Evolutionary conservation across 2,888 invertebrate genomes (phyloP), one percentile per base, ranked within the genome.

Genomic region (Zelleria hepariella): DNA sequence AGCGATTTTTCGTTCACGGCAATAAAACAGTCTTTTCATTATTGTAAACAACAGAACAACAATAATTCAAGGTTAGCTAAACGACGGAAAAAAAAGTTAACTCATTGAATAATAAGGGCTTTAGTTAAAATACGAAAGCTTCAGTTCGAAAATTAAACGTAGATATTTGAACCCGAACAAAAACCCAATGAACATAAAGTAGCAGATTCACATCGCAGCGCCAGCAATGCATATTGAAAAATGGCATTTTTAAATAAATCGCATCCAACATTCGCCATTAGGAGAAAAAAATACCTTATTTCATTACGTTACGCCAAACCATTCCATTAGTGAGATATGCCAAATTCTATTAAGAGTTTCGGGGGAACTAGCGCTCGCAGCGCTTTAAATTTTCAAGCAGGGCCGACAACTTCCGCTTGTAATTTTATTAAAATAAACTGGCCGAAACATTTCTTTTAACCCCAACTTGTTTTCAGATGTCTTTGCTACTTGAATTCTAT

Each of bases 241-340:
- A 72, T 69, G 71, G 66, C 70, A 76, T 71, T 78, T 80, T 80
- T 78, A 73, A 80, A 82, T 80, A 80, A 84, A 85, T 82, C 82
- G 77, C 70, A 64, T 64, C 68, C 25, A 71, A 75, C 76, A 75
- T 74, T 74, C 73, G 69, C 75, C 77, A 78, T 78, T 80, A 80
- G 76, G 74, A 68, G 72, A 72, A 77, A 73, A 79, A 82, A 82
- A 64, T 74, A 80, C 79, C 80, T 86, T 82, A 85, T 86, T 86
- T 86, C 85, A 85, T 86, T 86, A 86, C 74, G 72, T 86, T 86
- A 86, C 74, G 72, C 71, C 74, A 74, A 42, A 74, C 70, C 75
- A 73, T 80, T 82, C 86, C 86, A 86, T 86, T 86, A 85, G 82
- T 78, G 75, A 84, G 86, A 84, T 84, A 86, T 80, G 83, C 74